Conservation (phyloP, 2,113 vertebrate genomes). For the Anoplopoma fimbria region DNA sequence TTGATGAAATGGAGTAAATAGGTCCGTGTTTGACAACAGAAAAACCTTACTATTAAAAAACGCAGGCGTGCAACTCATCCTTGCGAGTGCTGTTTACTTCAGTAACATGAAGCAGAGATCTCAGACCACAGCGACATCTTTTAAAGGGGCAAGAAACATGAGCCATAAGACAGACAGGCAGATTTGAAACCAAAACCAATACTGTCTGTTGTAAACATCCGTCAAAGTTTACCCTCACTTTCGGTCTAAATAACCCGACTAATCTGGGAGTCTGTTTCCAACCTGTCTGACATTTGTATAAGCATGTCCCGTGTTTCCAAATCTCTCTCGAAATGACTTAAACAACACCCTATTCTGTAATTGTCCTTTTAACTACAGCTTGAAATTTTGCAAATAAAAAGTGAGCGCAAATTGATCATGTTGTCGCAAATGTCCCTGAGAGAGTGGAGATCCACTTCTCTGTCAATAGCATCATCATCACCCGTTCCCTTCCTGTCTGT, state of each 20-base stretch:
- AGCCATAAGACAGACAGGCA: background rate
- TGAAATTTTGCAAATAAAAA: constrained; percentile 13
- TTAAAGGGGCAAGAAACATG: background rate
- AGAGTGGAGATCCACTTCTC: constrained; percentile 32
- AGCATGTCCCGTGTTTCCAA: background rate
- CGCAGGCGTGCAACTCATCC: no score
- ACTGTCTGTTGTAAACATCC: background rate
- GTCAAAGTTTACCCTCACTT: background rate
- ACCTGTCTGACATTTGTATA: background rate
- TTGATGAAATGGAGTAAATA: no score
- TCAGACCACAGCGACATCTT: background rate
- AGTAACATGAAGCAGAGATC: background rate
- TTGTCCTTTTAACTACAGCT: background rate
- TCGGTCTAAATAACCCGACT: background rate
- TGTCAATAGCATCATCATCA: constrained; percentile 46
- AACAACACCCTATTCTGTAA: background rate
- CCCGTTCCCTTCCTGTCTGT: background rate
- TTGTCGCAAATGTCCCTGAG: constrained; percentile 4
- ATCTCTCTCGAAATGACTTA: background rate
- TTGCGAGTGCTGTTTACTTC: no score
- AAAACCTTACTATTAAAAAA: no score
- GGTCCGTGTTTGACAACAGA: no score
- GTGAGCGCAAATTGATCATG: constrained; percentile 7
- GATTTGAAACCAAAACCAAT: background rate
- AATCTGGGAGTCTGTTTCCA: background rate